Percentiles rank a stretch among this genome's conserved stretches.
phyloP scores from a whole-genome alignment of 2,797 vertebrate species.

The Halcyon leucocephala region DNA sequence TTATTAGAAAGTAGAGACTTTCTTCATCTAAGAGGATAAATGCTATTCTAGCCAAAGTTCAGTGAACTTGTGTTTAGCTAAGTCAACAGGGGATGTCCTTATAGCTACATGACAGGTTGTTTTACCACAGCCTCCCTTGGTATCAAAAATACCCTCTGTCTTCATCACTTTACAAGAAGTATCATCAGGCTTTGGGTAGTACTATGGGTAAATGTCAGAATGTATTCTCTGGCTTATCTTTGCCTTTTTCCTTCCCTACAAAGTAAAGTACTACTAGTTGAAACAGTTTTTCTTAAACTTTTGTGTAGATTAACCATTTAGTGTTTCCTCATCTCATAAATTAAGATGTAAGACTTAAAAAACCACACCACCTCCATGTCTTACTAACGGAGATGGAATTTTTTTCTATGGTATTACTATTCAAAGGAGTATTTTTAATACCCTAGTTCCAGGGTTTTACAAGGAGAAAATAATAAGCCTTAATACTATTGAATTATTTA shows the following conservation, averaged over 20 bases:
- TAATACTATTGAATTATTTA: conserved; percentile 21
- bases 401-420: neutral
- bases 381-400: neutral
- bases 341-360: neutral
- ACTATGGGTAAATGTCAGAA: neutral
- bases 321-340: neutral
- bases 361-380: neutral
- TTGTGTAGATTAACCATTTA: neutral
- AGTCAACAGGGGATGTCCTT: neutral
- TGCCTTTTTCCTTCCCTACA: neutral
- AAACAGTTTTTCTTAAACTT: neutral
- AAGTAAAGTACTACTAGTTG: neutral
- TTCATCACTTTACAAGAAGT: neutral
- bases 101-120: neutral
- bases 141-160: neutral
- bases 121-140: neutral
- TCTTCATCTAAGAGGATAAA: neutral
- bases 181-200: neutral
- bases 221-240: neutral
- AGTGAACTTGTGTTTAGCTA: neutral
- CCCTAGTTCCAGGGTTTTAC: neutral
- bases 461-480: neutral
- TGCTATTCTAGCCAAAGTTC: neutral
- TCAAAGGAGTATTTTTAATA: conserved; percentile 24
- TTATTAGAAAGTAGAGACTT: neutral